Evolutionary conservation across 2,113 vertebrate species (phyloP), one percentile per base, ranked within the genome.

Genomic region (Morone saxatilis): DNA sequence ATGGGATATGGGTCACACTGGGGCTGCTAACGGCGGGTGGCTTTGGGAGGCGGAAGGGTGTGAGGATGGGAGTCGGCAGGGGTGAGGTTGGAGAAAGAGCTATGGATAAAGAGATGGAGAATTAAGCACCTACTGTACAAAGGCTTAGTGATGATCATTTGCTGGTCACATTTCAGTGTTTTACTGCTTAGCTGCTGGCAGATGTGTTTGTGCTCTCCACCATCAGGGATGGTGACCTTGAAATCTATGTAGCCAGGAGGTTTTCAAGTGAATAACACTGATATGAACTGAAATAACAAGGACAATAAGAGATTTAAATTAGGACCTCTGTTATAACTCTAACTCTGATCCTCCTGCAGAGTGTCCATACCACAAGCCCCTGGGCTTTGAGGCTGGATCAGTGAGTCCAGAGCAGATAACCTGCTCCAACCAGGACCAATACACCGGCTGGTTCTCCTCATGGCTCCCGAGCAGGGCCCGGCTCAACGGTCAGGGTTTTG

Each of bases 381-480:
- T 99, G 77, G 98, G 98, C 54, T 99, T 99, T 0, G 98, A 99
- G 86, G 97, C 97, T 0, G 98, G 98, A 6, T 95, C 97, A 0
- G 95, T 99, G 61, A 95, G 87, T 56, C 69, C 96, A 1, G 97
- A 98, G 36, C 98, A 99, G 95, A 97, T 99, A 92, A 97, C 94
- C 91, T 99, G 97, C 90, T 97, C 98, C 90, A 98, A 96, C 85
- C 94, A 97, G 6, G 97, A 99, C 60, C 97, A 99, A 92, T 99
- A 99, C 77, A 96, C 96, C 0, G 98, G 98, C 77, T 99, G 98
- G 98, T 99, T 99, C 88, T 97, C 98, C 76, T 99, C 98, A 0
- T 99, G 98, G 98, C 94, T 96, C 0, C 95, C 98, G 16, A 96
- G 94, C 94, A 98, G 96, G 86, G 98, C 98, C 6, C 94, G 97